phyloP scores from a whole-genome alignment of 2,113 vertebrate genomes.

The Ailuropoda melanoleuca region DNA sequence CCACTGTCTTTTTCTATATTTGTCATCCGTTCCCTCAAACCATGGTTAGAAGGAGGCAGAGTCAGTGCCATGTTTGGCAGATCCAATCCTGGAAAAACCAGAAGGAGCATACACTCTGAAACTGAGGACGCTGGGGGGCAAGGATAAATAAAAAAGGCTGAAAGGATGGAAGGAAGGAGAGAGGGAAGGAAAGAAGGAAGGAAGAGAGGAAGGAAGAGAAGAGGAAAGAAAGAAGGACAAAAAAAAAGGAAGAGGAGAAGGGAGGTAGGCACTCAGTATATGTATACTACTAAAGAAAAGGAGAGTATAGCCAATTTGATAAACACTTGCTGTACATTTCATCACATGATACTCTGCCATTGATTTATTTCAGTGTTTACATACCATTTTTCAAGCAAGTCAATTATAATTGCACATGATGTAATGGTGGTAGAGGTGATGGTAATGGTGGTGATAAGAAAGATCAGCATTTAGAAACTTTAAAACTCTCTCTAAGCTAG shows the following conservation, averaged over 20 bases:
- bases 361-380: constrained; percentile 64
- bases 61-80: neutral
- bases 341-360: constrained; percentile 66
- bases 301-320: constrained; percentile 59
- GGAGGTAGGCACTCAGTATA: neutral
- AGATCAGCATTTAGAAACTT: constrained; percentile 23
- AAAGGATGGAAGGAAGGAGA: neutral
- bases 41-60: neutral
- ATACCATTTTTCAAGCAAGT: constrained; percentile 70
- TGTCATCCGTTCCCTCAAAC: neutral
- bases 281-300: constrained; percentile 51
- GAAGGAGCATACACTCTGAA: neutral
- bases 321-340: constrained; percentile 69
- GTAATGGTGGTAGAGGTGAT: neutral
- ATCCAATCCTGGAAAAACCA: neutral
- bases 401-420: constrained; percentile 28
- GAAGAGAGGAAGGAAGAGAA: neutral
- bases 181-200: neutral
- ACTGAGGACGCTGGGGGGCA: constrained; percentile 24
- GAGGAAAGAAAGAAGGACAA: neutral
- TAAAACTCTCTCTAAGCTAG: constrained; percentile 10
- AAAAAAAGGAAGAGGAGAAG: neutral
- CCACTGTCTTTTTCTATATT: neutral
- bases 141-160: neutral
- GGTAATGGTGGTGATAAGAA: neutral